phyloP scores from a whole-genome alignment of 2,888 invertebrate genomes.

The Cryptus armator region DNA sequence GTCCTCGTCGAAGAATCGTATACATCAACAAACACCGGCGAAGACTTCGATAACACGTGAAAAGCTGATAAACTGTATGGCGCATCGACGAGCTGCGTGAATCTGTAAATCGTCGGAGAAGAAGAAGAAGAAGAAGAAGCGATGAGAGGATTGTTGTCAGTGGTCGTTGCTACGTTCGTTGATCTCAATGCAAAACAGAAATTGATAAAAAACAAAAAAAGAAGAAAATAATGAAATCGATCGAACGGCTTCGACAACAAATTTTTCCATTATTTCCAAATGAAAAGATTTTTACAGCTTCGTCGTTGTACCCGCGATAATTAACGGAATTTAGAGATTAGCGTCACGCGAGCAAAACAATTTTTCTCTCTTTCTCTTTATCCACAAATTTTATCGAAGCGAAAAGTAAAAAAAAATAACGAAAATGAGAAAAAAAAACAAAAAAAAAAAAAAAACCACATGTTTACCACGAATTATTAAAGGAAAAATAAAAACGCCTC shows the following conservation, averaged over 20 bases:
- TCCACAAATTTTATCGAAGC: conserved; percentile 48
- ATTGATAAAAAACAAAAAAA: conserved; percentile 23
- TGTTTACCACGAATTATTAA: conserved; percentile 45
- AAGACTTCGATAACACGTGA: conserved; percentile 48
- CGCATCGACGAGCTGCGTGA: conserved; percentile 54
- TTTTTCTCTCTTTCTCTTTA: conserved; percentile 53
- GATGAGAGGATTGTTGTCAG: not conserved
- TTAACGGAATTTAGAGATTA: conserved; percentile 56
- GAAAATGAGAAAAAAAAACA: conserved; percentile 15
- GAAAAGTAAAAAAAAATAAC: conserved; percentile 42
- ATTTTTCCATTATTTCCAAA: conserved; percentile 59
- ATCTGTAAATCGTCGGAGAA: not conserved
- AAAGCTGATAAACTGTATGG: conserved; percentile 48
- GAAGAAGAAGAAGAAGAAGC: not conserved
- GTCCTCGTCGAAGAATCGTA: conserved; percentile 69
- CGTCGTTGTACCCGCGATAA: conserved; percentile 64
- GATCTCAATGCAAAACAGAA: not conserved
- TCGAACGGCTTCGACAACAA: conserved; percentile 29
- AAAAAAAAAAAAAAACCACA: conserved; percentile 47
- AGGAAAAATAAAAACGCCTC: conserved; percentile 36
- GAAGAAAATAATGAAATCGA: conserved; percentile 20
- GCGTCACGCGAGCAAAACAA: conserved; percentile 35
- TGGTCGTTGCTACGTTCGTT: conserved; percentile 14
- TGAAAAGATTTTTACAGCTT: conserved; percentile 76
- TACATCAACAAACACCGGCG: conserved; percentile 43